Percentiles rank a stretch among this genome's conserved stretches.
Conservation (phyloP, 35 echinoderm and acorn worm species). For the Hemicentrotus pulcherrimus region DNA sequence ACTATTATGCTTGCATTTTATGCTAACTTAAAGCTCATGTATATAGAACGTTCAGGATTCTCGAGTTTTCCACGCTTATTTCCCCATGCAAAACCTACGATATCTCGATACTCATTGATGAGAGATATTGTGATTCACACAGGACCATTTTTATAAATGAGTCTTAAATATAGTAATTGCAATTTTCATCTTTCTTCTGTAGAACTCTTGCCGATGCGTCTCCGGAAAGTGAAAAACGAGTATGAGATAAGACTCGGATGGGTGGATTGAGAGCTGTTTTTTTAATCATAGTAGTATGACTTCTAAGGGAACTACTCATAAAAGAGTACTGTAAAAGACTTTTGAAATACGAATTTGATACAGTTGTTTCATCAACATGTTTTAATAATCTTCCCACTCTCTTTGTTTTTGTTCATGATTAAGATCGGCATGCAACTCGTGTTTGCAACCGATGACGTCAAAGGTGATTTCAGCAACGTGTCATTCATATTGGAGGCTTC, state of each 20-base stretch:
- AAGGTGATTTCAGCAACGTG: neutral
- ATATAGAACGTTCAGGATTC: no score
- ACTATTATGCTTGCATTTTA: no score
- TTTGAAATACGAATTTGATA: no score
- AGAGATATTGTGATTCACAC: no score
- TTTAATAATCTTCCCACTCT: neutral
- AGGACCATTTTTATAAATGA: no score
- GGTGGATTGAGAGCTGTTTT: no score
- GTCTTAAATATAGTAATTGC: no score
- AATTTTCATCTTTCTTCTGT: no score
- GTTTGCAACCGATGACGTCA: neutral
- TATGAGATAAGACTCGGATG: no score
- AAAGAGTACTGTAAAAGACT: neutral
- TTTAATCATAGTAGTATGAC: neutral
- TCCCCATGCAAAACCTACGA: neutral
- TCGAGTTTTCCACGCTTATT: neutral
- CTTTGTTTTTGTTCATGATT: neutral
- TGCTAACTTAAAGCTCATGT: no score
- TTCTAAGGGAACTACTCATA: neutral
- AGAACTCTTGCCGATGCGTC: no score
- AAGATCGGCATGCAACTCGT: neutral
- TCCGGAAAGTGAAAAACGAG: no score
- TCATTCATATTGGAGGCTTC: slow-evolving; percentile 6
- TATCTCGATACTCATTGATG: neutral
- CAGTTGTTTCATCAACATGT: neutral